phyloP scores from a whole-genome alignment of 2,888 invertebrate genomes.

The Graphium colonna region DNA sequence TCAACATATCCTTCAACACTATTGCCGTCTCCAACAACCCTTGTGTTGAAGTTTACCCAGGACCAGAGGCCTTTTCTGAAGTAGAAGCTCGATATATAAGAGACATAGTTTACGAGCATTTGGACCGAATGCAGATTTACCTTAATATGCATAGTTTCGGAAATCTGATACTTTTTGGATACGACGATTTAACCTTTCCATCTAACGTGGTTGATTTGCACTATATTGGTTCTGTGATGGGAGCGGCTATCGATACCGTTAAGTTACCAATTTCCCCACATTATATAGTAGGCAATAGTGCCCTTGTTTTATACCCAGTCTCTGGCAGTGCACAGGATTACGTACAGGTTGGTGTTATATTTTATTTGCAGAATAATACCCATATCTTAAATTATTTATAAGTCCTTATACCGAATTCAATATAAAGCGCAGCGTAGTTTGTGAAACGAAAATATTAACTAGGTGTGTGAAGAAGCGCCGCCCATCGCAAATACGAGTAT shows the following conservation, averaged over 20 bases:
- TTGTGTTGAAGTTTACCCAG: constrained; percentile 81
- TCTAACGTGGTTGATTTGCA: constrained; percentile 34
- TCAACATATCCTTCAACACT: constrained; percentile 41
- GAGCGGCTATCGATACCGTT: constrained; percentile 38
- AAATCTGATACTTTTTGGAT: constrained; percentile 81
- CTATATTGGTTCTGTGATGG: constrained; percentile 40
- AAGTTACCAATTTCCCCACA: constrained; percentile 36
- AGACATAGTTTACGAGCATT: constrained; percentile 64
- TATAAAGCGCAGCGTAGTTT: too few relatives aligned
- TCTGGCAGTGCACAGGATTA: constrained; percentile 44
- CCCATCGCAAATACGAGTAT: too few relatives aligned
- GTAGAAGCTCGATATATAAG: constrained; percentile 78
- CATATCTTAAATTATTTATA: too few relatives aligned
- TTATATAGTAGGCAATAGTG: constrained; percentile 45
- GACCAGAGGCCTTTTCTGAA: constrained; percentile 81
- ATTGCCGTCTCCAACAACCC: constrained; percentile 47
- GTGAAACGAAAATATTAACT: too few relatives aligned
- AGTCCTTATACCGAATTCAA: too few relatives aligned
- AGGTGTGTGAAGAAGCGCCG: too few relatives aligned
- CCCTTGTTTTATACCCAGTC: constrained; percentile 36
- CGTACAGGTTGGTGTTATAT: constrained; percentile 33
- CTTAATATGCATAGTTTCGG: constrained; percentile 86
- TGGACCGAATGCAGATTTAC: constrained; percentile 38
- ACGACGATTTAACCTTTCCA: constrained; percentile 57
- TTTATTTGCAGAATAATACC: too few relatives aligned